Evolutionary conservation across 2,113 vertebrate species (phyloP).

Genomic region (Embiotoca jacksoni): DNA sequence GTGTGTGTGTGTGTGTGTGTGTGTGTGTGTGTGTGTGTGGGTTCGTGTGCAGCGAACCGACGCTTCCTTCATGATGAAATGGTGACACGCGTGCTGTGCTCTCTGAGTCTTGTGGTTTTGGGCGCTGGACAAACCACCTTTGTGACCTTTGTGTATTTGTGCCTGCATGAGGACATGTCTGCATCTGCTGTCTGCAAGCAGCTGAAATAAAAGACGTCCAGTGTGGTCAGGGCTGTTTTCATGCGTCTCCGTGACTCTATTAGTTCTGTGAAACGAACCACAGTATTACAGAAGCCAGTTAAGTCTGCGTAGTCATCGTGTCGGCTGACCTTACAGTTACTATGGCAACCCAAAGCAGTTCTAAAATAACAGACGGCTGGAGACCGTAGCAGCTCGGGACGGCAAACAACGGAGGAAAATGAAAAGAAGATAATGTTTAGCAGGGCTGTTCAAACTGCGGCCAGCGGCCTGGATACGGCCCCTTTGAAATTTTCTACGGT

Average conservation of each 20-base stretch:
- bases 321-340: conserved; percentile 26
- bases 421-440: neutral
- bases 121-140: conserved; percentile 27
- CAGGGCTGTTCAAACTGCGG: neutral
- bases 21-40: too few species aligned
- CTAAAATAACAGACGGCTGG: conserved; percentile 24
- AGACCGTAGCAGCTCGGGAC: conserved; percentile 17
- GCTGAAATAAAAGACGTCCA: conserved; percentile 44
- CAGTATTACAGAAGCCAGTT: conserved; percentile 22
- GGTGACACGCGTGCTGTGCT: conserved; percentile 14
- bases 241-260: conserved; percentile 23
- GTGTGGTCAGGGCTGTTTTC: conserved; percentile 26
- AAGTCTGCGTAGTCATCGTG: conserved; percentile 18
- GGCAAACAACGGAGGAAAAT: conserved; percentile 7
- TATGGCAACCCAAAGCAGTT: conserved; percentile 8
- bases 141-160: conserved; percentile 41
- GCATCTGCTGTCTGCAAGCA: conserved; percentile 4
- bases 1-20: too few species aligned
- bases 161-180: conserved; percentile 58
- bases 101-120: conserved; percentile 40
- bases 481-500: too few species aligned
- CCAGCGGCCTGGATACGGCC: too few species aligned
- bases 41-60: neutral
- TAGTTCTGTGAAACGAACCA: conserved; percentile 18
- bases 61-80: conserved; percentile 24